Conservation (phyloP, 2,888 invertebrate genomes). For the Ecdyonurus torrentis region DNA sequence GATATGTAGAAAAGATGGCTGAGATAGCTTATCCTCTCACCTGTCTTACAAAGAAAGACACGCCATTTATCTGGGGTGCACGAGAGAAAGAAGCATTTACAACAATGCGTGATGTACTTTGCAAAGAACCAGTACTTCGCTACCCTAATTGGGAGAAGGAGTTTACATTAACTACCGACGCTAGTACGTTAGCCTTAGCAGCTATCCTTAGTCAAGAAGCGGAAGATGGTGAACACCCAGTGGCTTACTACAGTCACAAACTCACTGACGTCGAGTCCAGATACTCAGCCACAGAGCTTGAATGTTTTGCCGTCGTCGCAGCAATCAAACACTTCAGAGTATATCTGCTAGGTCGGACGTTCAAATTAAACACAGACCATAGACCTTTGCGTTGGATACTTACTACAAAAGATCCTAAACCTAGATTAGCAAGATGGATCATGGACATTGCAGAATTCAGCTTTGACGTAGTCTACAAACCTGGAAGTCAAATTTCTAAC, state of each 20-base stretch:
- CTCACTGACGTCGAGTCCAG: not conserved
- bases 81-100: not conserved
- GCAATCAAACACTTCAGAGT: not conserved
- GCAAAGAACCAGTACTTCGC: constrained; percentile 7
- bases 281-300: not conserved
- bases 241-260: not conserved
- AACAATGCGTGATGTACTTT: not conserved
- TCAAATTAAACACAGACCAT: not conserved
- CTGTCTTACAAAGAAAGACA: not conserved
- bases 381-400: not conserved
- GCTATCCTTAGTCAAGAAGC: not conserved
- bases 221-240: constrained; percentile 5
- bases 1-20: no score
- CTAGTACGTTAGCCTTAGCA: not conserved
- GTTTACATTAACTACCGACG: not conserved
- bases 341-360: no score
- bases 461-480: constrained; percentile 1
- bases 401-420: not conserved
- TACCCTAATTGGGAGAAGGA: not conserved
- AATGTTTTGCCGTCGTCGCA: not conserved
- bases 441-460: constrained; percentile 2
- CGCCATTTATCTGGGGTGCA: not conserved
- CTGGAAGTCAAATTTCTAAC: not conserved
- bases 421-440: constrained; percentile 3
- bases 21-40: not conserved